Evolutionary conservation across 2,113 vertebrate genomes (phyloP).

Genomic region (Clupea harengus): DNA sequence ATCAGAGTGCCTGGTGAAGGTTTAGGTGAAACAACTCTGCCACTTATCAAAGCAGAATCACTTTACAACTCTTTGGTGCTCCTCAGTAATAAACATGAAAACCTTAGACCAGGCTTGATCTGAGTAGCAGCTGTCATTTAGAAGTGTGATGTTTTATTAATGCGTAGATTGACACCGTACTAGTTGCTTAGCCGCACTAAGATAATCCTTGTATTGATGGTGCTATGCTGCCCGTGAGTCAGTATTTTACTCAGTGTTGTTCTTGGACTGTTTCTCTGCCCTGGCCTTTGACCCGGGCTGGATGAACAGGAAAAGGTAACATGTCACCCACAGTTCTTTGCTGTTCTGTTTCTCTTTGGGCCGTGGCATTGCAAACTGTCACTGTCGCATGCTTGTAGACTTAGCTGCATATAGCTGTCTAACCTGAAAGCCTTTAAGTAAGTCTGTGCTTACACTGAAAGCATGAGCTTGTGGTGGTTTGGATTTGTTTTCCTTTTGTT

Average conservation of each 20-base stretch:
- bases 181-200: not conserved
- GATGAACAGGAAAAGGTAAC: constrained; percentile 92
- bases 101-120: not conserved
- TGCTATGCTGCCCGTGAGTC: not conserved
- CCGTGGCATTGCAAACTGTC: not conserved
- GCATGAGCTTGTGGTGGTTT: not conserved
- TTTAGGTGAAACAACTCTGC: not conserved
- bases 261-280: constrained; percentile 48
- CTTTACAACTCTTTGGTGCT: not conserved
- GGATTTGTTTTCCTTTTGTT: constrained; percentile 5
- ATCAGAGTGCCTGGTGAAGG: not conserved
- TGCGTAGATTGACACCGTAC: not conserved
- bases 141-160: not conserved
- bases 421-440: not conserved
- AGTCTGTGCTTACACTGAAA: not conserved
- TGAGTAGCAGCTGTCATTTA: not conserved
- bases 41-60: not conserved
- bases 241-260: constrained; percentile 30
- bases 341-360: constrained; percentile 26
- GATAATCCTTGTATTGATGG: not conserved
- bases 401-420: not conserved
- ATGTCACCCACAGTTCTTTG: constrained; percentile 45
- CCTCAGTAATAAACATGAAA: not conserved
- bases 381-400: constrained; percentile 39
- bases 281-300: constrained; percentile 59